Base-by-base conservation (phyloP, 2,113 vertebrate species). In the Apteryx mantelli region DNA sequence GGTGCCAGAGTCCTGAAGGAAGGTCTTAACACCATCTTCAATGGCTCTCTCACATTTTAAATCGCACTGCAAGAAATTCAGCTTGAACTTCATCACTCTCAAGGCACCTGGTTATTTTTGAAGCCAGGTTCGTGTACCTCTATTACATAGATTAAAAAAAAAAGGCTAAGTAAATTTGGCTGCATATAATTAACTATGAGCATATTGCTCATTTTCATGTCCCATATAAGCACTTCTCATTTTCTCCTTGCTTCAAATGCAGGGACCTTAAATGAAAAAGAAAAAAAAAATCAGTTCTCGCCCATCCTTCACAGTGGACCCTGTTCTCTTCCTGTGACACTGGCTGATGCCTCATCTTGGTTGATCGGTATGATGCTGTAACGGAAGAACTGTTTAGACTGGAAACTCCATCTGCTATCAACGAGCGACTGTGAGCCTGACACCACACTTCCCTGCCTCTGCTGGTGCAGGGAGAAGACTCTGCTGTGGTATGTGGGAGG, bases 81-180 rank as follows among this genome's bases (percentile, higher is more conserved):
- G 38, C 78, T 89, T 80, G 46, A 76, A 89, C 75, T 79, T 95
- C 61, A 85, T 76, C 89, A 65, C 75, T 89, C 82, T 42, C 58
- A 52, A 89, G 68, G 68, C 44, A 74, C 44, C 75, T 86, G 88
- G 28, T 70, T 74, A 75, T 92, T 86, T 92, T 65, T 30, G 86
- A 91, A 91, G 65, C 9, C 50, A 71, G 30, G 44, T 42, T 77
- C 85, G 44, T 88, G 50, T 70, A 19, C 53, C 82, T 71, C 61
- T 88, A 48, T 91, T 86, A 56, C 9, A 85, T 65, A 93, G 63
- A 95, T 95, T 80, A 83, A 90, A 94, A 73, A 95, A 38, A 48
- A 63, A 52, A 63, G 25, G 26, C 60, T 82, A 75, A 86, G 25
- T 80, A 77, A 68, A 8, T 89, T 79, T 60, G 56, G 69, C 11